phyloP scores from a whole-genome alignment of 2,797 vertebrate species.

The Graptemys geographica region DNA sequence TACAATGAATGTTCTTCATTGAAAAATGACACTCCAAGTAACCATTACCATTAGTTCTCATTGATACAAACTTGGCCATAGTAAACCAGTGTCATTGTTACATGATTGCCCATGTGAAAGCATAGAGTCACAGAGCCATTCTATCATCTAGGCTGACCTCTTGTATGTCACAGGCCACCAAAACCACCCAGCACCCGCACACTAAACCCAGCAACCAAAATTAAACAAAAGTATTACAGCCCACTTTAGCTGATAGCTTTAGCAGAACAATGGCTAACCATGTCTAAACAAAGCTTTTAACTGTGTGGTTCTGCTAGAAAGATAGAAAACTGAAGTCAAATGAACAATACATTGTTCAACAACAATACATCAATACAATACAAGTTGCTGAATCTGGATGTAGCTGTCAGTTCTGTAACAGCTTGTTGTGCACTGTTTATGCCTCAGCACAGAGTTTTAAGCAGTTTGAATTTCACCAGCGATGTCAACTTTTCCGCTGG shows the following conservation, averaged over 20 bases:
- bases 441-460: neutral
- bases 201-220: neutral
- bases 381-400: neutral
- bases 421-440: neutral
- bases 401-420: rapidly evolving
- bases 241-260: neutral
- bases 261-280: neutral
- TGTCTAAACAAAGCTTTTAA: neutral
- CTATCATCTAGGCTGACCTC: neutral
- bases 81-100: neutral
- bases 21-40: neutral
- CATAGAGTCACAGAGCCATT: neutral
- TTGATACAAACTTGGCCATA: neutral
- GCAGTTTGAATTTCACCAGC: neutral
- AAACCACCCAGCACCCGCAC: too few species aligned
- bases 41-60: neutral
- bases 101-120: neutral
- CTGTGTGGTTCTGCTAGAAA: rapidly evolving
- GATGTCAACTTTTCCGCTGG: neutral
- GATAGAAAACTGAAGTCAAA: neutral
- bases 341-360: neutral
- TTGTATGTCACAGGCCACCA: neutral
- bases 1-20: neutral
- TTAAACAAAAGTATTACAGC: neutral
- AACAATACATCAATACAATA: neutral